Evolutionary conservation across 2,113 vertebrate genomes (phyloP), one percentile per base, ranked within the genome.

Genomic region (Octodon degus): DNA sequence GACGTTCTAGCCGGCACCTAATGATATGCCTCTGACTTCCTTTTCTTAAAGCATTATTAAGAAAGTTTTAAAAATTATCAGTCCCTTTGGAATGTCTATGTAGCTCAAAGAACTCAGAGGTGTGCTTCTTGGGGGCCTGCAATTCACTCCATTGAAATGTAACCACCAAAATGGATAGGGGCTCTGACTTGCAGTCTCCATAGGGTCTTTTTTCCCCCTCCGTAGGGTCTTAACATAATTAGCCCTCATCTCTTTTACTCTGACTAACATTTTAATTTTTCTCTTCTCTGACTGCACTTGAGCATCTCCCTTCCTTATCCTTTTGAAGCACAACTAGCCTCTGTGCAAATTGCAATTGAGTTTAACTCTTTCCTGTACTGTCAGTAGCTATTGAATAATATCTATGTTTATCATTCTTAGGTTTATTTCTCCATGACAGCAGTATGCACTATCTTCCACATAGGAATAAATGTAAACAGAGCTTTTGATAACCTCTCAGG

Each of bases 361-460:
- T 3, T 63, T 27, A 86, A 16, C 6, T 83, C 20, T 67, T 95
- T 63, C 3, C 43, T 13, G 5, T 63, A 86, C 53, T 67, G 32
- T 92, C 77, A 58, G n/a, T 47, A 91, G 63, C 63, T 91, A 63
- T 14, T 91, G 60, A 76, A 85, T 92, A 76, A 84, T 88, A 79
- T 88, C n/a, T 7, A 20, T 30, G 25, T 65, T 91, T 82, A 40
- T 47, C 63, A 81, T 95, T 63, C 17, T 7, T 24, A 60, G 30
- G 4, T 37, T 93, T 87, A 72, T 74, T 92, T 16, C 12, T 58
- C 34, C 37, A 53, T 53, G 19, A 7, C 47, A 84, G 53, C 62
- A 11, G 32, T 40, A 53, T 3, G 34, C 7, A 81, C 13, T 37
- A 62, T 40, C 80, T 50, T 93, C 22, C 40, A 91, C 34, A 53